These are phyloP conservation scores for Acropora yongei DNA, from an alignment of 64 coral and sea anemone species.

Conservation along the genomic window DNA sequence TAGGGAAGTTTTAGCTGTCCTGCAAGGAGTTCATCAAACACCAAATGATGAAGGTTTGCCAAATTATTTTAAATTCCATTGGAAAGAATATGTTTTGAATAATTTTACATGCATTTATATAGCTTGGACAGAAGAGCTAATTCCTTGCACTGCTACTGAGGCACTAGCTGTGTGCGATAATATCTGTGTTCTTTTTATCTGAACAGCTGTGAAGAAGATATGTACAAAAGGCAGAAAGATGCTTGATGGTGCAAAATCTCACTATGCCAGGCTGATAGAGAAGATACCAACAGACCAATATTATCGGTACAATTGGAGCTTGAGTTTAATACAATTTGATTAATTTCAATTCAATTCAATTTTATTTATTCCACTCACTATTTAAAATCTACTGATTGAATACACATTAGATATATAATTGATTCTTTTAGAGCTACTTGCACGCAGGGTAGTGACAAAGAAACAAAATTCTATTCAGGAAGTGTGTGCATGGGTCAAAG, in stretches of 20 bases:
- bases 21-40: conserved; percentile 92
- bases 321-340: not conserved
- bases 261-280: conserved; percentile 75
- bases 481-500: no score
- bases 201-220: conserved; percentile 26
- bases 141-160: no score
- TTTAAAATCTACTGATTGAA: no score
- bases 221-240: conserved; percentile 80
- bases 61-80: not conserved
- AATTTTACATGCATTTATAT: no score
- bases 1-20: conserved; percentile 80
- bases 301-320: conserved; percentile 65
- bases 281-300: conserved; percentile 91
- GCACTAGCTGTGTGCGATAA: not conserved
- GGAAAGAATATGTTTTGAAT: no score
- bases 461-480: no score
- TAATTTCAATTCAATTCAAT: no score
- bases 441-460: no score
- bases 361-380: no score
- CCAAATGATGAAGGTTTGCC: conserved; percentile 69
- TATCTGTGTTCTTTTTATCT: not conserved
- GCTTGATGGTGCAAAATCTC: conserved; percentile 58
- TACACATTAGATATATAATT: no score
- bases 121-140: no score
- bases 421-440: no score